Conservation (phyloP, 2,113 vertebrate genomes). For the Thunnus maccoyii region DNA sequence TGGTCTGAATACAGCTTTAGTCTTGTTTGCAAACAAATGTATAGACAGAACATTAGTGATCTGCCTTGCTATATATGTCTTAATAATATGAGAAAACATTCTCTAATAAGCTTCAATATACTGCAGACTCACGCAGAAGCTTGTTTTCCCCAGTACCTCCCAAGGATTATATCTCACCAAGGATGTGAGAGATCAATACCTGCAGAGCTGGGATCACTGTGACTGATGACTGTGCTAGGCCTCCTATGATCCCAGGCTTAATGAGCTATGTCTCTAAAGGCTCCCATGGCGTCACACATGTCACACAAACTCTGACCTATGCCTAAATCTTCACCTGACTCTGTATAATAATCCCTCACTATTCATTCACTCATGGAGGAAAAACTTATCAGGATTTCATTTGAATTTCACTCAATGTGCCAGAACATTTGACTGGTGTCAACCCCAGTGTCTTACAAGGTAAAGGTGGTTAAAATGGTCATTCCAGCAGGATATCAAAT, state of each 20-base stretch:
- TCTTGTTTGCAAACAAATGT: no score
- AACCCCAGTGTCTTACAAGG: not conserved
- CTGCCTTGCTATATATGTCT: not conserved
- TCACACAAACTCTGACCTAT: not conserved
- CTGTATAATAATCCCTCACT: not conserved
- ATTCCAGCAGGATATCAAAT: not conserved
- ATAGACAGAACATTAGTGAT: not conserved
- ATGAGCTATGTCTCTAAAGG: constrained; percentile 44
- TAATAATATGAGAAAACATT: not conserved
- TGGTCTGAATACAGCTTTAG: no score
- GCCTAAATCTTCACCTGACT: constrained; percentile 23
- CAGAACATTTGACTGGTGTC: not conserved
- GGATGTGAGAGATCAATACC: constrained; percentile 59
- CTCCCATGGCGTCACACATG: not conserved
- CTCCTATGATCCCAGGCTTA: constrained; percentile 50
- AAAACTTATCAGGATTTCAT: not conserved
- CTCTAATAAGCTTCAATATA: constrained; percentile 1
- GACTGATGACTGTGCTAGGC: constrained; percentile 52
- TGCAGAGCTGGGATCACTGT: constrained; percentile 28
- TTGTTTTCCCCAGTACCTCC: not conserved
- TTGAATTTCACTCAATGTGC: not conserved
- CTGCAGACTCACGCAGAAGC: constrained; percentile 34
- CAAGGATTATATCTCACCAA: constrained; percentile 14
- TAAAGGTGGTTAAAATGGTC: not conserved
- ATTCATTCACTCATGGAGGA: not conserved